Conservation (phyloP, 1,140 invertebrate genomes). For the Heliconius nattereri region DNA sequence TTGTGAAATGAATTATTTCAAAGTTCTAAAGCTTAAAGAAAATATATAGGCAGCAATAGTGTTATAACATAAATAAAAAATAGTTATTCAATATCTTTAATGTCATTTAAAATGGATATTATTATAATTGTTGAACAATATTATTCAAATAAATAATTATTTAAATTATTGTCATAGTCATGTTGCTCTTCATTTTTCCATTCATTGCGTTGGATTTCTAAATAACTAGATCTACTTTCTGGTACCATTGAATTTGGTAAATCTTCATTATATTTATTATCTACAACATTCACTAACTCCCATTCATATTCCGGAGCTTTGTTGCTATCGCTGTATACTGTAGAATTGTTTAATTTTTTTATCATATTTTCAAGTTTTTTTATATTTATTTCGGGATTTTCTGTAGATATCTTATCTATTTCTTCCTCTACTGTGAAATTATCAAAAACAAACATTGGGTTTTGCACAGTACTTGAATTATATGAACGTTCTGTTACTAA, state of each 20-base stretch:
- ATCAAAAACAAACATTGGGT: background rate
- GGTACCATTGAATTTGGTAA: constrained; percentile 53
- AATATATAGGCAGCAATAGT: background rate
- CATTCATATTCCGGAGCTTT: constrained; percentile 36
- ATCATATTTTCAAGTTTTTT: background rate
- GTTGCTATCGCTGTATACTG: constrained; percentile 18
- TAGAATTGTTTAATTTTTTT: constrained; percentile 32
- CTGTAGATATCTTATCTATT: constrained; percentile 1
- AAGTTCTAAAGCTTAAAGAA: background rate
- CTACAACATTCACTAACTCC: constrained; percentile 38
- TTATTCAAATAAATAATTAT: constrained; percentile 49
- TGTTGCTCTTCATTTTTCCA: constrained; percentile 53
- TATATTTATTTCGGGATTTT: constrained; percentile 7
- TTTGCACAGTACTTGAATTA: background rate
- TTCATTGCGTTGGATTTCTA: constrained; percentile 61
- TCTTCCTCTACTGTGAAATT: background rate
- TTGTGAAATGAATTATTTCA: background rate
- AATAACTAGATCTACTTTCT: constrained; percentile 52
- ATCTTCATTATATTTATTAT: constrained; percentile 33
- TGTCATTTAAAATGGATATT: background rate
- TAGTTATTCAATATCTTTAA: background rate
- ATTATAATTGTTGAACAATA: background rate
- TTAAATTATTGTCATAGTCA: constrained; percentile 54
- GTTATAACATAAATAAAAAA: background rate
- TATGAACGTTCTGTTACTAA: background rate